Percentiles rank a stretch among this genome's conserved stretches.
Conservation (phyloP, 2,888 invertebrate species). For the Lacanobia oleracea region DNA sequence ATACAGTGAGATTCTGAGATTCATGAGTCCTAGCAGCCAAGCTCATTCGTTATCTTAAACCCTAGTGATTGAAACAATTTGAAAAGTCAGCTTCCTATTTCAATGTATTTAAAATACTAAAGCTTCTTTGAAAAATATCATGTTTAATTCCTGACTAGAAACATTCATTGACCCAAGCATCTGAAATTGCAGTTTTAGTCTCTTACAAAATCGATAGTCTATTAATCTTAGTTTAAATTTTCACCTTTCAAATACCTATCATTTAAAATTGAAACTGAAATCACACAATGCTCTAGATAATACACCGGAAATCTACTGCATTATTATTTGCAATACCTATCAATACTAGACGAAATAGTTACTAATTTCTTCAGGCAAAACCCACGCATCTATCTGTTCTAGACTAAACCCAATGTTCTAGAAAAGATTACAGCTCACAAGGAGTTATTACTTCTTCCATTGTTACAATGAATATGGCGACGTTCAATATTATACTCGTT, state of each 20-base stretch:
- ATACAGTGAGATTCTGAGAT: no score
- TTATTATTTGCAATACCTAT: conserved; percentile 22
- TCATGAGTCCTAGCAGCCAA: no score
- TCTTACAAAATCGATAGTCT: no score
- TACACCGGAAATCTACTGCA: conserved; percentile 12
- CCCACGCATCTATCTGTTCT: conserved; percentile 26
- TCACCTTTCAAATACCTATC: neutral
- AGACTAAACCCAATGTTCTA: conserved; percentile 34
- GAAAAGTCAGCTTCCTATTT: no score
- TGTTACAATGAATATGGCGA: conserved; percentile 53
- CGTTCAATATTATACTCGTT: conserved; percentile 45
- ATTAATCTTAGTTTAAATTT: no score
- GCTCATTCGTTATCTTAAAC: no score
- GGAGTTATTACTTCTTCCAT: conserved; percentile 54
- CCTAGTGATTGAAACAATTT: no score
- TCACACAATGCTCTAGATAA: neutral
- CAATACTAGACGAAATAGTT: conserved; percentile 36
- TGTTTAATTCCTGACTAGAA: no score
- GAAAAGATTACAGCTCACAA: conserved; percentile 36
- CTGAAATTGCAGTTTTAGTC: no score
- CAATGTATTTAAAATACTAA: no score
- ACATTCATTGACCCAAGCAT: no score
- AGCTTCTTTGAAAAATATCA: no score
- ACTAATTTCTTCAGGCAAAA: conserved; percentile 35
- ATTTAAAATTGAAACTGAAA: neutral